phyloP scores from a whole-genome alignment of 2,113 vertebrate species.

The Mesocricetus auratus region DNA sequence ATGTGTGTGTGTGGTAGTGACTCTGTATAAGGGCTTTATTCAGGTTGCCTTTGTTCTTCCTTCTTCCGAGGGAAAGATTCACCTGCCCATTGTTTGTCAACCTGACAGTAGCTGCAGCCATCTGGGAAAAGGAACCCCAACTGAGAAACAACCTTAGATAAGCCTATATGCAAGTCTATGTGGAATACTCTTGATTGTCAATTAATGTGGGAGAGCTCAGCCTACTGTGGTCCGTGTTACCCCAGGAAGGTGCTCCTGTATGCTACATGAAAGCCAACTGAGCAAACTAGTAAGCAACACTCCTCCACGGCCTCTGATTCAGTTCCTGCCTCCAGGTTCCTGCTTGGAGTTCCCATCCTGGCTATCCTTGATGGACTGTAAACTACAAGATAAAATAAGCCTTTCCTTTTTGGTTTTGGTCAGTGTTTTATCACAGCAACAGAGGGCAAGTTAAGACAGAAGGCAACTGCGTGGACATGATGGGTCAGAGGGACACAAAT shows the following conservation, averaged over 20 bases:
- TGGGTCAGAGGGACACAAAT: rapidly evolving
- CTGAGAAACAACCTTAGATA: background rate
- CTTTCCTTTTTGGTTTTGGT: background rate
- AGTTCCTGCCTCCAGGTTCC: background rate
- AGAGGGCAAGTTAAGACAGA: background rate
- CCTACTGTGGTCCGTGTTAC: background rate
- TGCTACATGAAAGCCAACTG: background rate
- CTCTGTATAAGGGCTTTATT: background rate
- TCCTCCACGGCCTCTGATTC: background rate
- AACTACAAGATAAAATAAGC: background rate
- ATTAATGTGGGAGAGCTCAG: background rate
- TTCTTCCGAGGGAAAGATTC: background rate
- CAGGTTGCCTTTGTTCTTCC: background rate
- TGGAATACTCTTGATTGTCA: background rate
- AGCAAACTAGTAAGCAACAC: background rate
- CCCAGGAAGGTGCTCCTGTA: background rate
- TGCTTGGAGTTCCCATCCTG: background rate
- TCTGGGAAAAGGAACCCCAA: background rate
- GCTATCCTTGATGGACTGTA: background rate
- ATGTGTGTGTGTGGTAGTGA: background rate
- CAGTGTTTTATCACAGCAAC: background rate
- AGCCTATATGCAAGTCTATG: background rate
- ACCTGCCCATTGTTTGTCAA: background rate
- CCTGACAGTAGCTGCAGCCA: background rate
- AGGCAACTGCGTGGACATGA: background rate